These are phyloP conservation scores for Mesorhabditis belari DNA, from an alignment of 2,888 invertebrate species.

Conservation along the genomic window DNA sequence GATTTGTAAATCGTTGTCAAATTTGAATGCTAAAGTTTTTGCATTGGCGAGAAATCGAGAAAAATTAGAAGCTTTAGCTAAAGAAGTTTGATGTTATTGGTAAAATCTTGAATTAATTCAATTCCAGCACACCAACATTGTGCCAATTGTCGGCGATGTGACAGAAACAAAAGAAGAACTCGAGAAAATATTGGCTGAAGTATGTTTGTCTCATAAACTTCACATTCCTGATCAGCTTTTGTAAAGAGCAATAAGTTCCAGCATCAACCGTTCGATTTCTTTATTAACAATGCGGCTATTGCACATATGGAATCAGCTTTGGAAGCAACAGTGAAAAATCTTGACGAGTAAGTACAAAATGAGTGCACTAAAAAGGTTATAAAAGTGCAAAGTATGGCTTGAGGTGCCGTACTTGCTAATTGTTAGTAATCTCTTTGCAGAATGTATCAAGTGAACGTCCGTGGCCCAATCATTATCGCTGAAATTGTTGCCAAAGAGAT, in stretches of 20 bases:
- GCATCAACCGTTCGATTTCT: constrained; percentile 22
- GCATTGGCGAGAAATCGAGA: constrained; percentile 22
- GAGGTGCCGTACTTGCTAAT: too few species aligned
- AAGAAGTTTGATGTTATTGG: too few species aligned
- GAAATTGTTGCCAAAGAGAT: constrained; percentile 20
- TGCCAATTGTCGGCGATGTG: constrained; percentile 22
- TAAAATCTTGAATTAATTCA: too few species aligned
- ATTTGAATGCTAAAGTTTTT: constrained; percentile 22
- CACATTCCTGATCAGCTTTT: neutral
- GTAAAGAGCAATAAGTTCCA: neutral
- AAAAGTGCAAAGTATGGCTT: too few species aligned
- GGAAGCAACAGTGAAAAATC: constrained; percentile 15
- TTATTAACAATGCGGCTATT: constrained; percentile 35
- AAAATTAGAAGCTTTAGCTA: constrained; percentile 11
- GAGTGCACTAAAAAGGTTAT: too few species aligned
- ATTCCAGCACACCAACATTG: constrained; percentile 16
- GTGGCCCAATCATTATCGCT: constrained; percentile 22
- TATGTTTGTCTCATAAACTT: neutral
- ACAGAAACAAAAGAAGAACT: constrained; percentile 20
- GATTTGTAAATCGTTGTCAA: constrained; percentile 18
- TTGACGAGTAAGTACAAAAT: constrained; percentile 18
- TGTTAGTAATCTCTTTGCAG: constrained; percentile 9
- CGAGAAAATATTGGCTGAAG: constrained; percentile 5
- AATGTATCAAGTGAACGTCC: constrained; percentile 23
- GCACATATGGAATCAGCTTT: constrained; percentile 18